phyloP scores from a whole-genome alignment of 2,888 invertebrate species.

The Xylocampa areola region DNA sequence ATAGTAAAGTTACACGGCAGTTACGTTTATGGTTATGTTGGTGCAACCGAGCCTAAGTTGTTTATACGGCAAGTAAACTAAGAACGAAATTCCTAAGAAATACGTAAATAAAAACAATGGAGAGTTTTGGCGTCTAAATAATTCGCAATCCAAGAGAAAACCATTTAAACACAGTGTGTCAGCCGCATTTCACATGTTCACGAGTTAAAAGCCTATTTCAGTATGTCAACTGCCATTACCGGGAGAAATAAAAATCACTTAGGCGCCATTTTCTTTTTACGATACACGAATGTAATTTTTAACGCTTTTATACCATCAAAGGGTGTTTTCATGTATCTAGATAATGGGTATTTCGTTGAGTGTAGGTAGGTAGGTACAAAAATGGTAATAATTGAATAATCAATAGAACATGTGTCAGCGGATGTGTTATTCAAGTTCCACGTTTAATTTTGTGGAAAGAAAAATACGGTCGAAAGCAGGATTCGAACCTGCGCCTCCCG shows the following conservation, averaged over 20 bases:
- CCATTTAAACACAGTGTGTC: constrained; percentile 24
- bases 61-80: neutral
- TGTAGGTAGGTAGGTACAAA: constrained; percentile 1
- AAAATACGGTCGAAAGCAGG: no score
- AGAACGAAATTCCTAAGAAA: neutral
- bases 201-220: constrained; percentile 63
- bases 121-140: neutral
- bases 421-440: no score
- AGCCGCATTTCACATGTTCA: constrained; percentile 49
- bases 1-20: no score
- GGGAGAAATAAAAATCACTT: constrained; percentile 65
- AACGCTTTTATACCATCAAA: constrained; percentile 43
- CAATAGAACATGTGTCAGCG: neutral
- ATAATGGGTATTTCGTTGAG: constrained; percentile 17
- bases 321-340: constrained; percentile 21
- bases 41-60: no score
- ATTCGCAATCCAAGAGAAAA: constrained; percentile 3
- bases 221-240: constrained; percentile 60
- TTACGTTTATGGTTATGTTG: no score
- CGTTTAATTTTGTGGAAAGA: no score
- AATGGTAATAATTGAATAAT: constrained; percentile 1
- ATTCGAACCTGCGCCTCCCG: no score
- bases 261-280: constrained; percentile 50
- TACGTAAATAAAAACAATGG: neutral
- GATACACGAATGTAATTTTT: constrained; percentile 42